Percentiles rank a stretch among this genome's conserved stretches.
Evolutionary conservation across 2,888 invertebrate genomes (phyloP).

Genomic region (Drosophila gaucha): DNA sequence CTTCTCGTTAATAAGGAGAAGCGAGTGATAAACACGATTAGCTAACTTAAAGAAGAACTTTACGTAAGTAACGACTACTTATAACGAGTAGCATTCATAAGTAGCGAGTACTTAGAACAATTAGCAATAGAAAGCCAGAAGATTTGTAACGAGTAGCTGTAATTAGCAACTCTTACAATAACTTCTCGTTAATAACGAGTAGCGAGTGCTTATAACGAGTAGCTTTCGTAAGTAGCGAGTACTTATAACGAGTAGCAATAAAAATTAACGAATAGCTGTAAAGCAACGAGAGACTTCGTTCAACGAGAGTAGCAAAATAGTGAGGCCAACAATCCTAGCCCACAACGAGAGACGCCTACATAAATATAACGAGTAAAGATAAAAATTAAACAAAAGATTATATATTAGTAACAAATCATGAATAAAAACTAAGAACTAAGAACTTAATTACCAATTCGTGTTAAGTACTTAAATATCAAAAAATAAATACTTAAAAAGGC

Average conservation of each 20-base stretch:
- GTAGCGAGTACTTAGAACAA: background rate
- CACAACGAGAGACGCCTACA: slow-evolving; percentile 26
- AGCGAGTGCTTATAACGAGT: background rate
- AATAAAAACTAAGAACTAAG: slow-evolving; percentile 37
- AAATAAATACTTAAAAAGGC: slow-evolving; percentile 28
- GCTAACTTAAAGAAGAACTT: too few relatives aligned
- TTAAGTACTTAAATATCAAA: slow-evolving; percentile 50
- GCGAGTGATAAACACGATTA: too few relatives aligned
- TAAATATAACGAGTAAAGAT: slow-evolving; percentile 31
- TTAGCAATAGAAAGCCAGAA: too few relatives aligned
- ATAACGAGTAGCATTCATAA: too few relatives aligned
- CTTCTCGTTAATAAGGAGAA: too few relatives aligned
- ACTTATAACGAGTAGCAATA: background rate
- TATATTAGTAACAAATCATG: slow-evolving; percentile 69
- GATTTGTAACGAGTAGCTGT: background rate
- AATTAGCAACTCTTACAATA: too few relatives aligned
- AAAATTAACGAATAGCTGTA: background rate
- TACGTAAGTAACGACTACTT: background rate
- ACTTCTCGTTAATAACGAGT: too few relatives aligned
- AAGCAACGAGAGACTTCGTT: background rate
- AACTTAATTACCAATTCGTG: slow-evolving; percentile 67
- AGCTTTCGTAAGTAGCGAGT: background rate
- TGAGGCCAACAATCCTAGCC: slow-evolving; percentile 12
- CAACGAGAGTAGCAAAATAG: background rate
- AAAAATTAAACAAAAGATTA: slow-evolving; percentile 6